Percentiles rank a stretch among this genome's conserved stretches.
These are phyloP conservation scores for Euclidia mi DNA, from an alignment of 2,888 invertebrate species.

Conservation along the genomic window DNA sequence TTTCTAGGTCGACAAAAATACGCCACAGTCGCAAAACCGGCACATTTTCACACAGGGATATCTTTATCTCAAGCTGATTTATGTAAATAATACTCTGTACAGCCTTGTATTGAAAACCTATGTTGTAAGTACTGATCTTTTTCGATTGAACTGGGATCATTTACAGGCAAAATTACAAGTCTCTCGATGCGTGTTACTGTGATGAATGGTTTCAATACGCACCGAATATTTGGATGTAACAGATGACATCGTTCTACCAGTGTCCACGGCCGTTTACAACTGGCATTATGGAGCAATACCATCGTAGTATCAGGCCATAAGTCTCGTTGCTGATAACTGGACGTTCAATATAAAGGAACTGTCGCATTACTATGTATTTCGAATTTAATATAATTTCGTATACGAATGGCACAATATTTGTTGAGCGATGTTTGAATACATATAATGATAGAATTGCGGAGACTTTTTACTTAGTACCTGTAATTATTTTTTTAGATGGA, in stretches of 20 bases:
- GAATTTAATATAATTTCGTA: too few species aligned
- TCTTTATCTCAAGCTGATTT: too few species aligned
- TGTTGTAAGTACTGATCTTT: too few species aligned
- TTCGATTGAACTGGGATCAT: not conserved
- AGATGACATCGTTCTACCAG: slow-evolving; percentile 66
- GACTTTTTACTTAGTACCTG: too few species aligned
- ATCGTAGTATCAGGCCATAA: slow-evolving; percentile 56
- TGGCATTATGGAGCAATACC: slow-evolving; percentile 68
- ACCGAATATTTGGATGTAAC: slow-evolving; percentile 65
- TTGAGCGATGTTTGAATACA: not conserved
- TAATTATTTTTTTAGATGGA: too few species aligned
- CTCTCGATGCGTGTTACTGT: slow-evolving; percentile 18
- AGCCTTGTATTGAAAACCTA: too few species aligned
- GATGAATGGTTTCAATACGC: slow-evolving; percentile 67
- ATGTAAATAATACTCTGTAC: too few species aligned
- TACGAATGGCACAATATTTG: slow-evolving; percentile 1
- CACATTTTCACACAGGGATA: too few species aligned
- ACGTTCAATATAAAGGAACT: slow-evolving; percentile 15
- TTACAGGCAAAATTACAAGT: slow-evolving; percentile 6
- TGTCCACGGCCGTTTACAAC: slow-evolving; percentile 64
- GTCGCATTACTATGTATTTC: not conserved
- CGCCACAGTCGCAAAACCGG: too few species aligned
- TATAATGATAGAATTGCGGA: not conserved
- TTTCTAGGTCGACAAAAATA: too few species aligned
- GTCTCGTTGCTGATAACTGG: slow-evolving; percentile 54